Base-by-base conservation (phyloP, 2,113 vertebrate genomes). In the Sinocyclocheilus maitianheensis region DNA sequence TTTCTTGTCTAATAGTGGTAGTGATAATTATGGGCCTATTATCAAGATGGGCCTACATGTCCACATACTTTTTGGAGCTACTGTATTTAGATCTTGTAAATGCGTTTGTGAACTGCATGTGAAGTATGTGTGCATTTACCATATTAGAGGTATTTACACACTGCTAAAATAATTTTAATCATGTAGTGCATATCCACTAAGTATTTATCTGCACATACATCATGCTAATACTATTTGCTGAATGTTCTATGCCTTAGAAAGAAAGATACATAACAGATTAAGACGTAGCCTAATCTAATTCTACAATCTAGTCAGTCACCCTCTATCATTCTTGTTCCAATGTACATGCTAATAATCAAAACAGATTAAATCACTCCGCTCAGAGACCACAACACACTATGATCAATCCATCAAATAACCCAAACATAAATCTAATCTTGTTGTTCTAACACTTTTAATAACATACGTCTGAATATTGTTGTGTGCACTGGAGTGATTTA, bases 401-500 rank as follows among this genome's bases (percentile, higher is more conserved):
- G 94, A 94, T 93, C 93, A 94, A 94, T 95, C 93, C 87, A 94
- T 94, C 93, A 94, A 94, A 84, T 69, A 93, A 93, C 93, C 91
- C 87, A 89, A 93, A 93, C 93, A 94, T 93, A 91, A 95, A 93
- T 94, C 92, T 93, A 89, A 94, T 93, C 91, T 92, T 95, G 94
- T 94, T 94, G 93, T 94, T 93, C 87, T 88, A 93, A 94, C 93
- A 94, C 87, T 94, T 94, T 94, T 94, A 93, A 93, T 93, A 93
- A 92, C 93, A 90, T 90, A 92, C 91, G 94, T 94, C 94, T 94
- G 91, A 94, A 94, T 94, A 94, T 94, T 93, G 93, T 91, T 90
- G 87, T 93, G 92, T 94, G 91, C 92, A 91, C 84, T 91, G 87
- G 86, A 93, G 92, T 94, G 94, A 95, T 94, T 94, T 94, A 95